Evolutionary conservation across 1,140 invertebrate genomes (phyloP), one percentile per base, ranked within the genome.

Genomic region (Sarcophaga peregrina): DNA sequence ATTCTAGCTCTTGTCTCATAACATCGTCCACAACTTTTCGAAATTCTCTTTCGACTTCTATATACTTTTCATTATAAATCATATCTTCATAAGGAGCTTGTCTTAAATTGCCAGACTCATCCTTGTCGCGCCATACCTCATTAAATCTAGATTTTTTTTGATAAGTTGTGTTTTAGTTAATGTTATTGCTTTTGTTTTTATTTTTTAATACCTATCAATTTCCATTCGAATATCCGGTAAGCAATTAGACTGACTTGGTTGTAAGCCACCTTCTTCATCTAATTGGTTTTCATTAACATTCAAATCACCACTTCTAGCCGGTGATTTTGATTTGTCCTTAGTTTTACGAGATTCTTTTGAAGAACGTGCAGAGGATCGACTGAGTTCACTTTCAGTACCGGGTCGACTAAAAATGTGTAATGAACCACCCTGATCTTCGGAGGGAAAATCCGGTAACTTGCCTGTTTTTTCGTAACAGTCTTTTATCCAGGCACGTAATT

Each of bases 371-470:
- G 95, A 95, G 0, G 95, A 95, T 88, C 96, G 95, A 85, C 95
- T 96, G 3, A 95, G 90, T 84, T 95, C 94, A 88, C 94, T 95
- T 81, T 95, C 95, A 0, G 93, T 94, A 15, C 94, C 93, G 91
- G 94, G 94, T 86, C 94, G 91, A 85, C 95, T 95, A 85, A 97
- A 96, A 87, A 98, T 94, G 50, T 95, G 91, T 84, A 94, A 92
- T 3, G 96, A 97, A 1, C 97, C 96, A 20, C 97, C 96, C 86
- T 95, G 94, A 89, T 98, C 97, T 82, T 95, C 96, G n/a, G 96
- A 94, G 5, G 97, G 97, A 86, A 97, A 94, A 85, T 98, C 96
- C 0, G 97, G 97, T 89, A 98, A 95, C 91, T 96, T 97, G 45
- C 96, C 96, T 25, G 96, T 96, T 84, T 94, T 93, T 76, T 94